Base-by-base conservation (phyloP, 2,797 vertebrate genomes). In the Amniataba percoides region DNA sequence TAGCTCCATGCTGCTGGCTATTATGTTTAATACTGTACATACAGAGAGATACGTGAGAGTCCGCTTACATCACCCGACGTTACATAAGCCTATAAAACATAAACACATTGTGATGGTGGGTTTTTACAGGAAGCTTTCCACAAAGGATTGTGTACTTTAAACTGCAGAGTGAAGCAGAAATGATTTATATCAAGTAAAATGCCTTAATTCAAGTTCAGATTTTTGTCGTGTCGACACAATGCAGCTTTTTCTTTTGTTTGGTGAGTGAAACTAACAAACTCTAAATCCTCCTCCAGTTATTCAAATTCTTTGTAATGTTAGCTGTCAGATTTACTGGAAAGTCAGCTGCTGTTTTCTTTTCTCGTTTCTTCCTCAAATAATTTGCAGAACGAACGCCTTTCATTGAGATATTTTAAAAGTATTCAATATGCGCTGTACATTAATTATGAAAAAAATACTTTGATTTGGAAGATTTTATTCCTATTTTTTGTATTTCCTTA, bases 31-130 rank as follows among this genome's bases (percentile, higher is more conserved):
- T 67, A 11, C 21, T 19, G 5, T 42, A 51, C 45, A n/a, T 51
- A 42, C 48, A 66, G 21, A 53, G 52, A 56, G 52, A 27, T 55
- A 67, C 7, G 3, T 34, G 31, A 55, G 51, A 56, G 45, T 56
- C 39, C 27, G 36, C 40, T 67, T 56, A 68, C 45, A 39, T 36
- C 34, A 36, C 34, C 8, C 34, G 8, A 7, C 6, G 45, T 51
- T 21, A 51, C 18, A 45, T 45, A 45, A 67, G 51, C 18, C 39
- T n/a, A 7, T 27, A 27, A 42, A n/a, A 51, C 62, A 60, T 25
- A 42, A 60, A 21, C 34, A 39, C 56, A 14, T 21, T 39, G 34
- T 58, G 56, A 39, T 39, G 34, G 13, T 31, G 34, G 0, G 1
- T 23, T 39, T 58, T 40, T 39, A 58, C 56, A 58, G 56, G 36